phyloP scores from a whole-genome alignment of 2,888 invertebrate genomes.

The Peribatodes rhomboidaria region DNA sequence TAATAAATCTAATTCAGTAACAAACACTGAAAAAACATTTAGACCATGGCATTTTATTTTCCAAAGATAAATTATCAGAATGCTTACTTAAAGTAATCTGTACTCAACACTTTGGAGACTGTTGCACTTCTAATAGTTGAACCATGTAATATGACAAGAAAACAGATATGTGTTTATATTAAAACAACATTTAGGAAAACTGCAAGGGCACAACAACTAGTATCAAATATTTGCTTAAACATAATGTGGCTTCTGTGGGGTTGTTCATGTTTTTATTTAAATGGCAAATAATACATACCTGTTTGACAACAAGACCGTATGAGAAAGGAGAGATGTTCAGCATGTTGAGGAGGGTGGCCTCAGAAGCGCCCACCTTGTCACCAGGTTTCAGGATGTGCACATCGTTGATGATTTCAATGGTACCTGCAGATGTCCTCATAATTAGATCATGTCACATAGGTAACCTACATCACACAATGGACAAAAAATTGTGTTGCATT shows the following conservation, averaged over 20 bases:
- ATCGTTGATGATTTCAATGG: conserved; percentile 99
- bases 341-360: conserved; percentile 99
- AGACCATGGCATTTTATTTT: conserved; percentile 58
- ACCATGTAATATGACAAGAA: neutral
- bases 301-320: conserved; percentile 97
- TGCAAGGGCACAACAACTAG: too few relatives aligned
- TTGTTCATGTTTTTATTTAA: too few relatives aligned
- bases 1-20: conserved; percentile 23
- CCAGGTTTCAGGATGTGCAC: conserved; percentile 97
- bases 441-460: neutral
- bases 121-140: neutral
- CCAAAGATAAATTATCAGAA: conserved; percentile 84
- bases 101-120: conserved; percentile 82
- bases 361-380: conserved; percentile 99
- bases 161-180: too few relatives aligned
- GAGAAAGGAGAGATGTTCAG: conserved; percentile 99
- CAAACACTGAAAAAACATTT: conserved; percentile 40
- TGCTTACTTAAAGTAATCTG: conserved; percentile 68
- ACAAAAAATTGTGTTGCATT: neutral
- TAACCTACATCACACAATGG: too few relatives aligned
- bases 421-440: conserved; percentile 81
- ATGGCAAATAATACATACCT: conserved; percentile 72
- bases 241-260: too few relatives aligned
- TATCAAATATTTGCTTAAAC: too few relatives aligned
- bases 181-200: too few relatives aligned